Base-by-base conservation (phyloP, 1,140 invertebrate species). In the Drosophila carrolli region DNA sequence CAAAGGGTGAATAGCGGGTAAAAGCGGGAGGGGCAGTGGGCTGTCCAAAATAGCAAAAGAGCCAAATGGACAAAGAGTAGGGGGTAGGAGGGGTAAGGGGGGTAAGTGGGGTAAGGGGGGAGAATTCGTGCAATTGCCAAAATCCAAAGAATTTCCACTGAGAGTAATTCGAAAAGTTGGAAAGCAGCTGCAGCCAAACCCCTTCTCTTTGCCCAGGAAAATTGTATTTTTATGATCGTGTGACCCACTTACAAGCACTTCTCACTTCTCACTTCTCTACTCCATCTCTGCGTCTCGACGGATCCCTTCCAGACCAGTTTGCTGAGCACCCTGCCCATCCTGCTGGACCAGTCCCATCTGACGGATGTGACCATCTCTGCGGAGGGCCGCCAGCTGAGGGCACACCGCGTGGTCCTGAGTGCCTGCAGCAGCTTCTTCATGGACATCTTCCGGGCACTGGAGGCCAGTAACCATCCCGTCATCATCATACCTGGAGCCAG, bases 341-440 rank as follows among this genome's bases (percentile, higher is more conserved):
- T 98, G 75, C 93, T 98, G 51, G 95, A 96, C 73, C 95, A 96
- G 61, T 97, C 97, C 82, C 94, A 97, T 88, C 94, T 98, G 84
- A 97, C 97, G 38, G 97, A 98, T 93, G 96, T 98, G 13, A 98
- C 97, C 13, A 93, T 98, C 32, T 97, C 96, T 70, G 97, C 97
- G 32, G 96, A 96, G 75, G 96, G 96, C 10, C 94, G 95, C 57
- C 94, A 95, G 29, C 93, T 98, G 54, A 95, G 95, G 81, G 97
- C 97, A 16, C 97, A 98, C 91, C 95, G 95, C 85, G 95, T 98
- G 40, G 96, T 98, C 51, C 93, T 98, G 38, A 97, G 97, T 14
- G 97, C 97, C 57, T 98, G 97, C 93, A 98, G 97, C 93, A 95
- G 96, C 74, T 98, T 98, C 93, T 98, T 98, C 93, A 96, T 97